A percentile compares a stretch with the other conserved stretches of the same genome.
These are phyloP conservation scores for Nematostella vectensis DNA, from an alignment of 92 coral and sea anemone genomes.

Conservation along the genomic window DNA sequence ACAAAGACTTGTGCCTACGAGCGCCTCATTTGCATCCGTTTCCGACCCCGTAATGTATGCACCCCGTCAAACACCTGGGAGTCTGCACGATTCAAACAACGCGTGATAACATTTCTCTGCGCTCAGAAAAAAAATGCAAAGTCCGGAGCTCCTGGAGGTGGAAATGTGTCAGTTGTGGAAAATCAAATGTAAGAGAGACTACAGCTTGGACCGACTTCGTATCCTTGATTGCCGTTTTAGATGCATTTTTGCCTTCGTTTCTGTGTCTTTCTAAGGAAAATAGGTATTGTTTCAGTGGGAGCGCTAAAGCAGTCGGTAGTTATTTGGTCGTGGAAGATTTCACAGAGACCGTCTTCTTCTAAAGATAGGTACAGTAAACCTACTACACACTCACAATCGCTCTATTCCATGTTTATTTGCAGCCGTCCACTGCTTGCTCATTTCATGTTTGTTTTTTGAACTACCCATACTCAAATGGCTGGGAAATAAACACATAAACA, in stretches of 20 bases:
- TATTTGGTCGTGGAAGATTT: slow-evolving; percentile 67
- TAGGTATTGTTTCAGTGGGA: slow-evolving; percentile 59
- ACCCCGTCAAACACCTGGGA: slow-evolving; percentile 1
- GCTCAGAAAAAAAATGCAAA: slow-evolving; percentile 32
- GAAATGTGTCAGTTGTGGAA: slow-evolving; percentile 36
- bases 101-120: not conserved
- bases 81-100: not conserved
- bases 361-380: slow-evolving; percentile 65
- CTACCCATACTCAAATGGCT: too few relatives aligned
- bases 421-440: not conserved
- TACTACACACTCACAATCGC: too few relatives aligned
- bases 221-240: too few relatives aligned
- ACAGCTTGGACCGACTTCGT: too few relatives aligned
- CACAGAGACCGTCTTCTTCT: slow-evolving; percentile 33
- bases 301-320: slow-evolving; percentile 59
- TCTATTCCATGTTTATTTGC: too few relatives aligned
- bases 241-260: too few relatives aligned
- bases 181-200: slow-evolving; percentile 20
- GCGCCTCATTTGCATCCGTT: slow-evolving; percentile 14
- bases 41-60: slow-evolving; percentile 29
- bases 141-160: slow-evolving; percentile 19
- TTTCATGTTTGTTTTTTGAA: not conserved
- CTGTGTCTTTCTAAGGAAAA: too few relatives aligned
- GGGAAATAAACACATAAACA: too few relatives aligned
- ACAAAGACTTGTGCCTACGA: too few relatives aligned